phyloP scores from a whole-genome alignment of 2,797 vertebrate species.

The Columba guinea region DNA sequence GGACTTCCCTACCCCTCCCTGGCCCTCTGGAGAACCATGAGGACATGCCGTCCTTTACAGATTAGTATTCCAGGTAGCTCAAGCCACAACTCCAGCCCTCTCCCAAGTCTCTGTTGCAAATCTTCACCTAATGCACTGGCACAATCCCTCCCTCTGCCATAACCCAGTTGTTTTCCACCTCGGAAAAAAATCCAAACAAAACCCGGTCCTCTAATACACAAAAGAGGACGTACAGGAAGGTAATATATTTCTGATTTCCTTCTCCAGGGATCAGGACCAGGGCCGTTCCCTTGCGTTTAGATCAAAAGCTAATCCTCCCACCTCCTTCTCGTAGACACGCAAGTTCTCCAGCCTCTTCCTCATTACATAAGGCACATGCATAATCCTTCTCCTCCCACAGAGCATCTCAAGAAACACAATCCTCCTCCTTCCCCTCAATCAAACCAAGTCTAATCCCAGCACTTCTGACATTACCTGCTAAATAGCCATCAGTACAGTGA shows the following conservation, averaged over 20 bases:
- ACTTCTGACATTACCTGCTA: conserved; percentile 34
- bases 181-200: background rate
- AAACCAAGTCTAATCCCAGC: conserved; percentile 60
- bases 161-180: background rate
- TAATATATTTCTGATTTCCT: background rate
- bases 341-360: conserved; percentile 55
- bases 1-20: background rate
- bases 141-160: background rate
- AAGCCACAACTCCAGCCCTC: background rate
- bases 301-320: conserved; percentile 59
- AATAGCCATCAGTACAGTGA: conserved; percentile 33
- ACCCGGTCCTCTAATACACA: background rate
- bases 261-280: background rate
- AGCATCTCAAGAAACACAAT: conserved; percentile 66
- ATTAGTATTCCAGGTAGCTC: background rate
- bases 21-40: background rate
- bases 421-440: conserved; percentile 57
- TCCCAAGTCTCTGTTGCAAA: background rate
- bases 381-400: conserved; percentile 69
- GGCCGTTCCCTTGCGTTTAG: background rate
- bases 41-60: background rate
- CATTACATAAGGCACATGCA: conserved; percentile 65
- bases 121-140: background rate
- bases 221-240: background rate
- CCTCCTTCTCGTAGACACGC: background rate